These are phyloP conservation scores for Lanius ludovicianus DNA, from an alignment of 2,113 vertebrate species.

Conservation along the genomic window DNA sequence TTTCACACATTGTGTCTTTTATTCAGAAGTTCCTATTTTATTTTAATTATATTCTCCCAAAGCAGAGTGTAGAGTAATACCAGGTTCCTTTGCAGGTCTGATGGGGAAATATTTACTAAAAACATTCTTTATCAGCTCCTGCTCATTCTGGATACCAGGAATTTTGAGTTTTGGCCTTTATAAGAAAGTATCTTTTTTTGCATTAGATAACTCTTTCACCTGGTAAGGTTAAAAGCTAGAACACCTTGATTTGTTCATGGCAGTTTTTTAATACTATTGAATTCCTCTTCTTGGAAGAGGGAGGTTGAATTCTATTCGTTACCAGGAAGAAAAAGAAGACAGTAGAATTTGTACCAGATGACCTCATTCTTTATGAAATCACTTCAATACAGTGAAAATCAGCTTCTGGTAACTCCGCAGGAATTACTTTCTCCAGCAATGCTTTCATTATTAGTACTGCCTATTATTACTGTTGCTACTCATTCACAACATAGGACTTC, in stretches of 20 bases:
- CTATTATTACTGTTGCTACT: background rate
- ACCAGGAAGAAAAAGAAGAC: background rate
- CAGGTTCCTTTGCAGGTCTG: background rate
- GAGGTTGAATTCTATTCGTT: background rate
- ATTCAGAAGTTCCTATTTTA: background rate
- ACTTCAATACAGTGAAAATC: background rate
- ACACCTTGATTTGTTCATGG: background rate
- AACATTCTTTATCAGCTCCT: background rate
- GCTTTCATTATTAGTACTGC: background rate
- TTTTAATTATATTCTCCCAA: slow-evolving; percentile 22
- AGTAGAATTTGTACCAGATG: background rate
- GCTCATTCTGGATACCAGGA: background rate
- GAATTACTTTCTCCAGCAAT: background rate
- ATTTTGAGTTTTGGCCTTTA: slow-evolving; percentile 13
- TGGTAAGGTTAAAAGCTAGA: background rate
- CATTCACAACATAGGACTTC: background rate
- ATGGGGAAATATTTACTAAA: slow-evolving; percentile 35
- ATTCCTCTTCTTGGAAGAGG: background rate
- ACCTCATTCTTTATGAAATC: background rate
- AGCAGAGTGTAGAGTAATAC: background rate
- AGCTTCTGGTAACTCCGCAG: background rate
- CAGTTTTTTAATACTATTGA: background rate
- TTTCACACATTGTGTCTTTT: background rate
- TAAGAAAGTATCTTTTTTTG: background rate
- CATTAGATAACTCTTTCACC: background rate